Evolutionary conservation across 2,797 vertebrate genomes (phyloP), one percentile per base, ranked within the genome.

Genomic region (Syngnathus rostellatus): DNA sequence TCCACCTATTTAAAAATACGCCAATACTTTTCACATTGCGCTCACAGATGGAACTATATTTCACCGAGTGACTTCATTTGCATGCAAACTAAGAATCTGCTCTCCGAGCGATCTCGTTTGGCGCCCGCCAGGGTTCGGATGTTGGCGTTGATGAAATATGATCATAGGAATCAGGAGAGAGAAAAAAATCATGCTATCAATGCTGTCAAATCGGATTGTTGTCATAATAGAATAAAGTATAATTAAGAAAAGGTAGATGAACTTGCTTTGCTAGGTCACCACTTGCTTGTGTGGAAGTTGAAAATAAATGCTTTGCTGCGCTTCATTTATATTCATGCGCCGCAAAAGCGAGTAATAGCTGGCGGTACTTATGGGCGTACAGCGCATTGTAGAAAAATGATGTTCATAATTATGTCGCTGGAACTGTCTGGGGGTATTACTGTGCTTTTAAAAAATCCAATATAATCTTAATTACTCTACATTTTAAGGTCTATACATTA

Each of bases 391-490:
- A 11, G 58, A 40, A 21, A 39, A 61, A 41, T 41, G 10, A 61
- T 61, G 59, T 61, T 40, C 39, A 40, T 21, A 41, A 61, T 23
- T 41, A 61, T n/a, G 39, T 41, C 37, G 31, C 55, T 58, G 31
- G 55, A 58, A 58, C 55, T 38, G 55, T 57, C 25, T 57, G 14
- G 31, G 53, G 54, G 25, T 57, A 17, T 57, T 57, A 37, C 23
- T 57, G 55, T 37, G 55, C 55, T 57, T 57, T 31, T 16, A 57
- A 57, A 38, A 58, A 38, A 58, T 37, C 31, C 55, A 58, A 58
- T 58, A 58, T 17, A 38, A 25, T 46, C 16, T 63, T 31, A 58
- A 58, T 58, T 58, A 58, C 55, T 58, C 38, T 58, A 58, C 31
- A 58, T 58, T 58, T 38, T 8, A 58, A 58, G 55, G 25, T 38